Conservation (phyloP, 2,113 vertebrate species). For the Psephotus haematonotus region DNA sequence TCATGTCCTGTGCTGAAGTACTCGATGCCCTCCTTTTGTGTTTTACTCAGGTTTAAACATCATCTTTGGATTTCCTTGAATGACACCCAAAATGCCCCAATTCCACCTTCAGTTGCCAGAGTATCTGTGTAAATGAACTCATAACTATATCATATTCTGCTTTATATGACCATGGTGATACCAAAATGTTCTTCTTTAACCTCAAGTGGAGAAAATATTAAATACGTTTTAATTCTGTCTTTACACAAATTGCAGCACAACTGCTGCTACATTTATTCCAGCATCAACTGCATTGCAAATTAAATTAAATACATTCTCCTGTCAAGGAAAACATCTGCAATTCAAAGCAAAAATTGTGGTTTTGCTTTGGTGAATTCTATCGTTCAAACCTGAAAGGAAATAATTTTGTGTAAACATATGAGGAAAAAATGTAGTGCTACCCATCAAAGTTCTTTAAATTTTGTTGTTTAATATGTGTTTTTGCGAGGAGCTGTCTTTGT, state of each 20-base stretch:
- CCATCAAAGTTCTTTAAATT: background rate
- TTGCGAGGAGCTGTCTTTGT: background rate
- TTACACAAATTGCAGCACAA: background rate
- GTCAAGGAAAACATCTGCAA: background rate
- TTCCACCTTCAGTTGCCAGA: background rate
- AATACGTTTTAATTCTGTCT: constrained; percentile 12
- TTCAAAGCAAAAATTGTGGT: background rate
- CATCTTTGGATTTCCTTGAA: background rate
- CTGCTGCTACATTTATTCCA: constrained; percentile 30
- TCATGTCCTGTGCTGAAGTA: background rate
- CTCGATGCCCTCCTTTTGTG: background rate
- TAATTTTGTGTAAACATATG: background rate
- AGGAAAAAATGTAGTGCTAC: background rate
- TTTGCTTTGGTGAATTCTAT: background rate
- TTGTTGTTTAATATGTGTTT: background rate
- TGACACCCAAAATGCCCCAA: background rate
- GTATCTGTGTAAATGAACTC: background rate
- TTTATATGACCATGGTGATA: background rate
- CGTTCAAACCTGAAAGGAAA: background rate
- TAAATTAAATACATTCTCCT: background rate
- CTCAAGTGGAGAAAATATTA: background rate
- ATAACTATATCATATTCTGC: background rate
- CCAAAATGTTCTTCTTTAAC: constrained; percentile 13
- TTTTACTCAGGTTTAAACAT: background rate
- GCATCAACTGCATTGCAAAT: constrained; percentile 23